Evolutionary conservation across 2,113 vertebrate genomes (phyloP).

Genomic region (Cichladusa arquata): DNA sequence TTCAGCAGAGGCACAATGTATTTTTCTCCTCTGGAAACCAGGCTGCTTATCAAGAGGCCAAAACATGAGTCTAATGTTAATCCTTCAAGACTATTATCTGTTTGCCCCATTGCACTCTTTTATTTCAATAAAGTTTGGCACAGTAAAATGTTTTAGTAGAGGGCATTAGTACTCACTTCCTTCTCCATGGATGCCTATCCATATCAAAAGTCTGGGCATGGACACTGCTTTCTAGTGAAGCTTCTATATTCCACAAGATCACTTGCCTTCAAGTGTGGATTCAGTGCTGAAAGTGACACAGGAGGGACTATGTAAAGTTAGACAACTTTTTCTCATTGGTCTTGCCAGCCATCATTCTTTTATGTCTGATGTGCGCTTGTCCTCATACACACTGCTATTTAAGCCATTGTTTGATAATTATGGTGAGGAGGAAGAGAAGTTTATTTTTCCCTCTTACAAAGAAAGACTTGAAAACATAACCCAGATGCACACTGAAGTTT

Average conservation of each 20-base stretch:
- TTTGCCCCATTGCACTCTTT: neutral
- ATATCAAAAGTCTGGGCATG: neutral
- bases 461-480: neutral
- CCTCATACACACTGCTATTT: neutral
- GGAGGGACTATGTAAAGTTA: neutral
- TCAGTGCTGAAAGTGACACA: neutral
- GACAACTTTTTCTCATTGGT: neutral
- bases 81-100: neutral
- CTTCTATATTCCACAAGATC: neutral
- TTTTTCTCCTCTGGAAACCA: neutral
- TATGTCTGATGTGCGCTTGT: neutral
- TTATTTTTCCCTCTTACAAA: neutral
- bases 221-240: neutral
- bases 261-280: neutral
- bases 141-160: neutral
- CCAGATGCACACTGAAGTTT: neutral
- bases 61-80: neutral
- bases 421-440: neutral
- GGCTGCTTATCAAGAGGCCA: neutral
- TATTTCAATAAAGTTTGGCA: neutral
- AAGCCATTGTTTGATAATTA: neutral
- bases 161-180: neutral
- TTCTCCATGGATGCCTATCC: neutral
- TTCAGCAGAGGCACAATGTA: neutral
- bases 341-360: neutral